Conservation (phyloP, 2,113 vertebrate species). For the Pseudonaja textilis region DNA sequence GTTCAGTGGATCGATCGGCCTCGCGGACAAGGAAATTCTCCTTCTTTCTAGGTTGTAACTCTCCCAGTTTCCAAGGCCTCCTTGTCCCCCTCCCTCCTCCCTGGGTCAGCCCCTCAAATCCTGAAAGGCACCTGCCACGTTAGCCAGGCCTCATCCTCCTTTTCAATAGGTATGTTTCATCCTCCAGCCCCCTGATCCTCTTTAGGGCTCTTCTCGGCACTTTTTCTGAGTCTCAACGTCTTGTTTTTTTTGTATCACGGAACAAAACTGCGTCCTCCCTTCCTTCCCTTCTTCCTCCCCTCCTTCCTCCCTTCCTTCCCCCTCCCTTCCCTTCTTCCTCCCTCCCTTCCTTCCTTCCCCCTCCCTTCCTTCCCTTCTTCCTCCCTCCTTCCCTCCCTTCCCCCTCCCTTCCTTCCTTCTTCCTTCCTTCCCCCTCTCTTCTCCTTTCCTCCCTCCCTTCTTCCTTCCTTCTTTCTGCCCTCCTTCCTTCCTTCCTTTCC, state of each 20-base stretch:
- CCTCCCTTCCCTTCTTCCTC: too few relatives aligned
- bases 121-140: background rate
- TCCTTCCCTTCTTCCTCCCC: too few relatives aligned
- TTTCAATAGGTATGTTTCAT: background rate
- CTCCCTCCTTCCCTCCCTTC: fast-evolving
- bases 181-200: background rate
- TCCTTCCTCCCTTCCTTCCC: too few relatives aligned
- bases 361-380: background rate
- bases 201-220: background rate
- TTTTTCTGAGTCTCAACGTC: too few relatives aligned
- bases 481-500: fast-evolving
- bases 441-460: too few relatives aligned
- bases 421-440: background rate
- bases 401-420: background rate
- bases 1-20: background rate
- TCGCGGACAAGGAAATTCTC: background rate
- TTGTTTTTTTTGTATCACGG: too few relatives aligned
- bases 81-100: too few relatives aligned
- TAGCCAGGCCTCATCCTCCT: background rate
- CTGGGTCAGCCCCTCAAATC: background rate
- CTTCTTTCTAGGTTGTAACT: too few relatives aligned
- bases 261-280: too few relatives aligned
- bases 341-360: background rate
- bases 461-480: too few relatives aligned
- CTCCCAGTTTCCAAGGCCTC: too few relatives aligned